These are phyloP conservation scores for Phalera bucephala DNA, from an alignment of 2,888 invertebrate genomes.

Conservation along the genomic window DNA sequence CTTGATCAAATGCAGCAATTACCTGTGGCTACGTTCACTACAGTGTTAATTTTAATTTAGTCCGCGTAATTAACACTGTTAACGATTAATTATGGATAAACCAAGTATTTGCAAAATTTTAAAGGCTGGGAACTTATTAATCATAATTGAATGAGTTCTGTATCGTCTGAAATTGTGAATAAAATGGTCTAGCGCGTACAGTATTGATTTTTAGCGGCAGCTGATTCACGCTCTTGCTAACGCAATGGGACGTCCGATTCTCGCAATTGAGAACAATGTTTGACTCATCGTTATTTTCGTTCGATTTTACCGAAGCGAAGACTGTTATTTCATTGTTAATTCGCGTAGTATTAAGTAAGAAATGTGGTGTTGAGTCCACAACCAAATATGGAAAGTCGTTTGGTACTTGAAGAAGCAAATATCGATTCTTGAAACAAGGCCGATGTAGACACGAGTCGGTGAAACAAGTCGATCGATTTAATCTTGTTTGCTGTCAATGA, in stretches of 20 bases:
- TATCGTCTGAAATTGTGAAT: conserved; percentile 13
- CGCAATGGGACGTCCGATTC: conserved; percentile 40
- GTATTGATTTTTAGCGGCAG: conserved; percentile 76
- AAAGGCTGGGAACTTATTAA: conserved; percentile 9
- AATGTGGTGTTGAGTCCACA: conserved; percentile 17
- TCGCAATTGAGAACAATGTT: conserved; percentile 51
- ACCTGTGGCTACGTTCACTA: conserved; percentile 62
- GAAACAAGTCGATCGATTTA: conserved; percentile 29
- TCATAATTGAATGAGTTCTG: conserved; percentile 8
- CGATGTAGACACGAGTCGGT: conserved; percentile 24
- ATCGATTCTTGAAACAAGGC: conserved; percentile 32
- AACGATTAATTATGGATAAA: conserved; percentile 37
- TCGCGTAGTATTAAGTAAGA: conserved; percentile 20
- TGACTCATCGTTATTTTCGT: conserved; percentile 67
- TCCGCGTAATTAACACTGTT: conserved; percentile 37
- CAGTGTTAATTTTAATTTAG: conserved; percentile 56
- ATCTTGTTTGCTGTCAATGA: conserved; percentile 14
- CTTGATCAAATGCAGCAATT: conserved; percentile 41
- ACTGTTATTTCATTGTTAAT: conserved; percentile 27
- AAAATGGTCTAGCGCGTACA: conserved; percentile 31
- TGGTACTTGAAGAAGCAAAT: conserved; percentile 1
- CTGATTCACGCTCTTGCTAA: conserved; percentile 59
- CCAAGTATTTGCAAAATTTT: conserved; percentile 16
- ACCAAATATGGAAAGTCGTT: conserved; percentile 13
- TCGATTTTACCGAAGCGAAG: conserved; percentile 33